Conservation (phyloP, 1,140 invertebrate genomes). For the Leptinotarsa defecta region DNA sequence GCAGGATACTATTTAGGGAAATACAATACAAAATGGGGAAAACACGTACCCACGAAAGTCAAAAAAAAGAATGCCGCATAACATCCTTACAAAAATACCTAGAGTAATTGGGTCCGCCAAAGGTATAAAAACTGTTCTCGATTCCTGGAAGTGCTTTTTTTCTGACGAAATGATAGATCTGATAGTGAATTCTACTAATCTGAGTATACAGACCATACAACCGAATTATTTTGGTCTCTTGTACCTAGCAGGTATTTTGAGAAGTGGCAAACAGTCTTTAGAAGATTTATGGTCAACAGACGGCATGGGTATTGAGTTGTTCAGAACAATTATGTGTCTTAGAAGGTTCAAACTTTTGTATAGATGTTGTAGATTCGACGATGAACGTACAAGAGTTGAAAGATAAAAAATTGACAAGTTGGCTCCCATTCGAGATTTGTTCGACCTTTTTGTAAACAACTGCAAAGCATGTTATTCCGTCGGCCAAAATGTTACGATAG, state of each 20-base stretch:
- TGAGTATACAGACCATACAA: constrained; percentile 31
- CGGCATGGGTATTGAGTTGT: constrained; percentile 56
- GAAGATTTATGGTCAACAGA: constrained; percentile 58
- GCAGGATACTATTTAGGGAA: constrained; percentile 18
- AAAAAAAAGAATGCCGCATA: constrained; percentile 13
- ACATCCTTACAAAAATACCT: constrained; percentile 12
- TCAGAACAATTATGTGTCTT: constrained; percentile 57
- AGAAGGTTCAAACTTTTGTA: constrained; percentile 39
- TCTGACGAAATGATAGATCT: constrained; percentile 36
- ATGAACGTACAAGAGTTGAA: constrained; percentile 48
- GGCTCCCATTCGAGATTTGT: constrained; percentile 43
- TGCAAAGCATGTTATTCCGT: constrained; percentile 37
- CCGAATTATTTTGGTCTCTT: constrained; percentile 56
- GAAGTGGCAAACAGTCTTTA: constrained; percentile 56
- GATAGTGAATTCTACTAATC: constrained; percentile 43
- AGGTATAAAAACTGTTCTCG: constrained; percentile 32
- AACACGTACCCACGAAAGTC: constrained; percentile 1
- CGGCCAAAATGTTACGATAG: constrained; percentile 30
- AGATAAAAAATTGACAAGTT: constrained; percentile 40
- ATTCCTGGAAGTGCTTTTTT: constrained; percentile 44
- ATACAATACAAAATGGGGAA: constrained; percentile 13
- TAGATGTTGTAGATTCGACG: constrained; percentile 60
- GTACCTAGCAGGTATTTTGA: constrained; percentile 58
- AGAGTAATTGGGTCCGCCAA: constrained; percentile 35
- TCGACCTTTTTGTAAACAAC: constrained; percentile 47